Percentiles rank a stretch among this genome's conserved stretches.
phyloP scores from a whole-genome alignment of 2,797 vertebrate species.

The Danio tinwini region DNA sequence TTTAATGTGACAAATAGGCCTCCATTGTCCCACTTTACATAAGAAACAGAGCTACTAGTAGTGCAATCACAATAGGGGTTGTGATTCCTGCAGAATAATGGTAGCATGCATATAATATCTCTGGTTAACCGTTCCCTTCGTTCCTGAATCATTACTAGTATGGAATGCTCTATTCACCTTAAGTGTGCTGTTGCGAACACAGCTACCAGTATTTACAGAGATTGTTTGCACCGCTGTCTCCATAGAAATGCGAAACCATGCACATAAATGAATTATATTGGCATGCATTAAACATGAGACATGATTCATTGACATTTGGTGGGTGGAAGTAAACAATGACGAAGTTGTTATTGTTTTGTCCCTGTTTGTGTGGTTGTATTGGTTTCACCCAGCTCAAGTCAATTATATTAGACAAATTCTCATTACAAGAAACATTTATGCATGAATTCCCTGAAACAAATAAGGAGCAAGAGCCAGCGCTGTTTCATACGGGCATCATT shows the following conservation, averaged over 20 bases:
- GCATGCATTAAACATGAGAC: slow-evolving; percentile 41
- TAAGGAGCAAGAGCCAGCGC: background rate
- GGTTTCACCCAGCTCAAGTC: slow-evolving; percentile 31
- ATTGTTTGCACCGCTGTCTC: slow-evolving; percentile 25
- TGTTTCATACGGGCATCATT: slow-evolving; percentile 8
- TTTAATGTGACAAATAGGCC: slow-evolving; percentile 39
- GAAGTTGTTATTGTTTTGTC: slow-evolving; percentile 38
- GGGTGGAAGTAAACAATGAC: slow-evolving; percentile 37
- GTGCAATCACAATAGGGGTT: slow-evolving; percentile 41
- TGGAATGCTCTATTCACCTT: background rate
- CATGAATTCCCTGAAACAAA: slow-evolving; percentile 33
- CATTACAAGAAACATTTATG: slow-evolving; percentile 31
- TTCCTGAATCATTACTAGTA: slow-evolving; percentile 13
- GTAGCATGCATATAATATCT: slow-evolving; percentile 25
- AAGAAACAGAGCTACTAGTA: slow-evolving; percentile 36
- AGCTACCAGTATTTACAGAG: slow-evolving; percentile 16
- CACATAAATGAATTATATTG: slow-evolving; percentile 17
- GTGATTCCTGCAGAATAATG: slow-evolving; percentile 48
- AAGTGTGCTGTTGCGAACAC: slow-evolving; percentile 9
- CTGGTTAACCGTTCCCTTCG: slow-evolving; percentile 26
- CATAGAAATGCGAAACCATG: slow-evolving; percentile 12
- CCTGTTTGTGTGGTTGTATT: slow-evolving; percentile 19
- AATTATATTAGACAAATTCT: slow-evolving; percentile 41
- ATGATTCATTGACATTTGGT: slow-evolving; percentile 43
- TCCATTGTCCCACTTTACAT: slow-evolving; percentile 24